phyloP scores from a whole-genome alignment of 2,113 vertebrate genomes.

The Ctenodactylus gundi region DNA sequence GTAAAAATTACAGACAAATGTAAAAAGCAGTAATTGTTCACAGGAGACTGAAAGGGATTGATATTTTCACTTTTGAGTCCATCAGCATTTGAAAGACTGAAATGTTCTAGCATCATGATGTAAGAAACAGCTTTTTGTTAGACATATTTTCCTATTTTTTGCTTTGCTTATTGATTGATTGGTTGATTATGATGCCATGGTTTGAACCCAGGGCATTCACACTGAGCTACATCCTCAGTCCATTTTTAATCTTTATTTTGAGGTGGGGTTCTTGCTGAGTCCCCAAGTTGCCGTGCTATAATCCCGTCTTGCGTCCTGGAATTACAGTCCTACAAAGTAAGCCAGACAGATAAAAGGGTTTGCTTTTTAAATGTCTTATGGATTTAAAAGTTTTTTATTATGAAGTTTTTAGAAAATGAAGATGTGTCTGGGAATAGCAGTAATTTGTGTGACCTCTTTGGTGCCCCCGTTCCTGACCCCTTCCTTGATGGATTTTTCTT shows the following conservation, averaged over 20 bases:
- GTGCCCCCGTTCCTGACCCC: not conserved
- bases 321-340: not conserved
- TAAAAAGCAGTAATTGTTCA: not conserved
- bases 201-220: too few species aligned
- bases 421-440: not conserved
- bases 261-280: too few species aligned
- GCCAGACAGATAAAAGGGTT: not conserved
- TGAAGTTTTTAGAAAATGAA: slow-evolving; percentile 37
- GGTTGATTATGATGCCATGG: too few species aligned
- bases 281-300: too few species aligned
- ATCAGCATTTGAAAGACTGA: not conserved
- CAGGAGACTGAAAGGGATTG: not conserved
- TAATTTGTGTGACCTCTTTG: not conserved
- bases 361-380: not conserved
- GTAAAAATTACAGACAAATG: too few species aligned
- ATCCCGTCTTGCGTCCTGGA: too few species aligned
- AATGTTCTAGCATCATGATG: not conserved
- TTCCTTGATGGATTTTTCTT: not conserved
- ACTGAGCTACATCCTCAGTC: too few species aligned
- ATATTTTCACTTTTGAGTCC: slow-evolving; percentile 14
- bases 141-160: not conserved
- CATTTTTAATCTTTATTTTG: too few species aligned
- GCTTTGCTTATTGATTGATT: too few species aligned
- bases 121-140: slow-evolving; percentile 30
- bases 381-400: not conserved